These are phyloP conservation scores for Gnatocerus cornutus DNA, from an alignment of 2,888 invertebrate species.

Conservation along the genomic window DNA sequence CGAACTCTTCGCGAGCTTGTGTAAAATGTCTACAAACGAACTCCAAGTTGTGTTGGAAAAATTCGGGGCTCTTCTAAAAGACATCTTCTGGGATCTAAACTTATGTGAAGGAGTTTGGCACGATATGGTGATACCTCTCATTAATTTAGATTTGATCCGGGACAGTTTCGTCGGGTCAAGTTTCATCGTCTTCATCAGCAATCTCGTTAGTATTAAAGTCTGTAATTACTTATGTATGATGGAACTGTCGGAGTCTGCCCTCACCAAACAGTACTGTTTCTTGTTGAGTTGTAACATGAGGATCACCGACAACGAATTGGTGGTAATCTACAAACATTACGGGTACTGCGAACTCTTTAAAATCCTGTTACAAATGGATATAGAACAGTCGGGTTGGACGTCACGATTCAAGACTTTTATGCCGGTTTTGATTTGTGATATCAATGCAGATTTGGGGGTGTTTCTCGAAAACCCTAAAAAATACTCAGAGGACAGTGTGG, in stretches of 20 bases:
- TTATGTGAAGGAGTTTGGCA: neutral
- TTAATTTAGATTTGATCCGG: neutral
- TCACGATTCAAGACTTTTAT: neutral
- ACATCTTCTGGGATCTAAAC: neutral
- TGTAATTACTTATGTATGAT: neutral
- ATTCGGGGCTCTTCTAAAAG: neutral
- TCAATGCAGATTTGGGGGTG: neutral
- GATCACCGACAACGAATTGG: neutral
- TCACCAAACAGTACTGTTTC: neutral
- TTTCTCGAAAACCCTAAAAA: neutral
- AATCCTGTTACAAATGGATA: neutral
- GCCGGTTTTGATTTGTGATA: neutral
- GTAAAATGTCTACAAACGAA: neutral
- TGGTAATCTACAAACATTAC: neutral
- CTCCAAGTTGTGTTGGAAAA: neutral
- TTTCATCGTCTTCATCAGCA: neutral
- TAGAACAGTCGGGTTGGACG: neutral
- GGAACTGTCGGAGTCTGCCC: no score
- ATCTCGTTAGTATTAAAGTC: neutral
- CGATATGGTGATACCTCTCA: neutral
- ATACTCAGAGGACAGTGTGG: neutral
- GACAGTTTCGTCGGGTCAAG: neutral
- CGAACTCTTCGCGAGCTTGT: neutral
- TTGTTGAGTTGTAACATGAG: neutral
- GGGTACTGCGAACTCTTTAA: constrained; percentile 1